Conservation (phyloP, 2,888 invertebrate genomes). For the Epinotia brunnichana region DNA sequence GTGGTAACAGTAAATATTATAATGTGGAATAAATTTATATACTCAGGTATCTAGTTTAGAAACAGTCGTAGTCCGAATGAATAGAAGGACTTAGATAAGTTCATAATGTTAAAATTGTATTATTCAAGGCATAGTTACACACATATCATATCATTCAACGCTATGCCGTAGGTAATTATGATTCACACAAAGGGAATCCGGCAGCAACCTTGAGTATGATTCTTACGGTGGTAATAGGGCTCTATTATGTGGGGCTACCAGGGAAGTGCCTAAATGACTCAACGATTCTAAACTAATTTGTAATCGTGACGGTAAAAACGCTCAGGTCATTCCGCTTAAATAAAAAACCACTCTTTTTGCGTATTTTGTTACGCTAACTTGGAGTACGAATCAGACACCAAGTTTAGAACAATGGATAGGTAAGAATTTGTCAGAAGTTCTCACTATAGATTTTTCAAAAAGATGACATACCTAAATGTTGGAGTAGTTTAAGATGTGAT, state of each 20-base stretch:
- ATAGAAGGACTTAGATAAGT: no score
- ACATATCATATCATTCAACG: neutral
- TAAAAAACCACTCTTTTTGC: conserved; percentile 1
- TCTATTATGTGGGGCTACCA: conserved; percentile 12
- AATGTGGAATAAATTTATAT: no score
- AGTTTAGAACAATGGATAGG: no score
- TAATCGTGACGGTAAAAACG: conserved; percentile 20
- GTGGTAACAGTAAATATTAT: no score
- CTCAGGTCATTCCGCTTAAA: neutral
- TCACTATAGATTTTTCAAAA: neutral
- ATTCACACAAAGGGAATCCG: conserved; percentile 27
- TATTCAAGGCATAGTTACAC: neutral
- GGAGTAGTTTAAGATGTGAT: no score
- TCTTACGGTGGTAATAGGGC: conserved; percentile 11
- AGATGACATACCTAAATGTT: no score
- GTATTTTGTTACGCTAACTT: conserved; percentile 1
- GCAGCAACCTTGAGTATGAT: conserved; percentile 11
- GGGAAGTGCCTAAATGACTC: conserved; percentile 29
- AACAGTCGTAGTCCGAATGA: no score
- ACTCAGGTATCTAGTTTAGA: no score
- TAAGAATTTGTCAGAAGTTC: no score
- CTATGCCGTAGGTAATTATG: neutral
- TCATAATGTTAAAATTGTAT: neutral
- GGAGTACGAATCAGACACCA: neutral
- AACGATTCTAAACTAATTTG: conserved; percentile 16